These are phyloP conservation scores for Tapera naevia DNA, from an alignment of 2,797 vertebrate species.

Conservation along the genomic window DNA sequence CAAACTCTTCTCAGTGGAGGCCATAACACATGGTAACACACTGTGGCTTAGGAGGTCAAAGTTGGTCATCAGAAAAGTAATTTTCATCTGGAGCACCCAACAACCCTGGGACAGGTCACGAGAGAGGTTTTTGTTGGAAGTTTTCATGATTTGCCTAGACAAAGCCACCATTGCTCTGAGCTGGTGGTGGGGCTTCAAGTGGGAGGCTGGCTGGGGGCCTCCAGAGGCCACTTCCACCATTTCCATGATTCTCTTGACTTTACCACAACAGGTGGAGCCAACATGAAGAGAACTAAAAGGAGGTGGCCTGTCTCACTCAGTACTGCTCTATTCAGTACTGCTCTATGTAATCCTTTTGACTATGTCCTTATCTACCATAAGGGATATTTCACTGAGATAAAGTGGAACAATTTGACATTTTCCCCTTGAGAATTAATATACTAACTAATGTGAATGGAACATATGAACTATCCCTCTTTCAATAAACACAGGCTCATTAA, in stretches of 20 bases:
- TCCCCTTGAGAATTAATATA: neutral
- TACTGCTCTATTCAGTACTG: neutral
- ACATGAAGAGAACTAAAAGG: neutral
- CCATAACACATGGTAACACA: neutral
- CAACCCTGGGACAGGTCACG: neutral
- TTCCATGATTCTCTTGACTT: neutral
- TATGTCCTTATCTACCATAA: neutral
- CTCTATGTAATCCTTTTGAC: neutral
- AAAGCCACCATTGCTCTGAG: neutral
- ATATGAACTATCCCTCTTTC: conserved; percentile 2
- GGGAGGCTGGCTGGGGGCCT: neutral
- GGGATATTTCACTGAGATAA: conserved; percentile 21
- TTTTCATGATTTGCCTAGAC: neutral
- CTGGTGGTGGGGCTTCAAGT: neutral
- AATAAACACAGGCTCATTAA: conserved; percentile 37
- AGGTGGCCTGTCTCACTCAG: neutral
- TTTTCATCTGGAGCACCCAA: neutral
- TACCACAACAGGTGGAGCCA: neutral
- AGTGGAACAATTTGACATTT: neutral
- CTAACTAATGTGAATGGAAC: conserved; percentile 40
- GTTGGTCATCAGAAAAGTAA: neutral
- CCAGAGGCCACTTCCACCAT: neutral
- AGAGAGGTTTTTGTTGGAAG: neutral
- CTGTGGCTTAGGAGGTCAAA: neutral
- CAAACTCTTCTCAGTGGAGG: neutral